phyloP scores from a whole-genome alignment of 2,797 vertebrate genomes.

The Poeciliopsis gracilis region DNA sequence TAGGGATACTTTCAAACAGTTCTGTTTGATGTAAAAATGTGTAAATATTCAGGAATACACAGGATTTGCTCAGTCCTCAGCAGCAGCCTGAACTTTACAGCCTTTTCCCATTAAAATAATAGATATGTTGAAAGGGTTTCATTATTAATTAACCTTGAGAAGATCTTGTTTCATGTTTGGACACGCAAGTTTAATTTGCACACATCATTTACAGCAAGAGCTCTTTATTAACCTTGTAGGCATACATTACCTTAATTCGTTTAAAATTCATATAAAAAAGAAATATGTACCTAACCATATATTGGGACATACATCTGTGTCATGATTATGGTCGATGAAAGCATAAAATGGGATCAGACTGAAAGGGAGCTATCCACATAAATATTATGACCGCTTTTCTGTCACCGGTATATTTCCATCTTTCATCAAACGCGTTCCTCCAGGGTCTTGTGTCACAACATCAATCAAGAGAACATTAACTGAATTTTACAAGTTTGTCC shows the following conservation, averaged over 20 bases:
- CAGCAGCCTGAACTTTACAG: conserved; percentile 20
- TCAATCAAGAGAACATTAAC: conserved; percentile 75
- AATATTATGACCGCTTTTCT: conserved; percentile 45
- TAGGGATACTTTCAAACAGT: background rate
- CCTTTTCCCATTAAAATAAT: conserved; percentile 23
- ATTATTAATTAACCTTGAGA: conserved; percentile 49
- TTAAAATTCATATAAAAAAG: conserved; percentile 22
- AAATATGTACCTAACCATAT: background rate
- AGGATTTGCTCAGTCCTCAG: background rate
- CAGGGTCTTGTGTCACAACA: conserved; percentile 56
- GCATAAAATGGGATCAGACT: conserved; percentile 5
- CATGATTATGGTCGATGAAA: conserved; percentile 22
- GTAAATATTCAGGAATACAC: conserved; percentile 1
- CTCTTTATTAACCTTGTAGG: background rate
- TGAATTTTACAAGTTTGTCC: conserved; percentile 65
- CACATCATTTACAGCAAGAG: conserved; percentile 19
- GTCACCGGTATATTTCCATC: conserved; percentile 47
- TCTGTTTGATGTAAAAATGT: background rate
- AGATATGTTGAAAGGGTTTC: conserved; percentile 13
- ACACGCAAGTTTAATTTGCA: conserved; percentile 16
- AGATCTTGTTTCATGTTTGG: conserved; percentile 35
- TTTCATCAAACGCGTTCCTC: conserved; percentile 62
- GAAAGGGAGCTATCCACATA: conserved; percentile 41
- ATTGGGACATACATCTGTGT: background rate
- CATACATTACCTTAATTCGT: conserved; percentile 9